Percentiles rank a stretch among this genome's conserved stretches.
phyloP scores from a whole-genome alignment of 2,113 vertebrate genomes.

The Xenotilapia longispinis region DNA sequence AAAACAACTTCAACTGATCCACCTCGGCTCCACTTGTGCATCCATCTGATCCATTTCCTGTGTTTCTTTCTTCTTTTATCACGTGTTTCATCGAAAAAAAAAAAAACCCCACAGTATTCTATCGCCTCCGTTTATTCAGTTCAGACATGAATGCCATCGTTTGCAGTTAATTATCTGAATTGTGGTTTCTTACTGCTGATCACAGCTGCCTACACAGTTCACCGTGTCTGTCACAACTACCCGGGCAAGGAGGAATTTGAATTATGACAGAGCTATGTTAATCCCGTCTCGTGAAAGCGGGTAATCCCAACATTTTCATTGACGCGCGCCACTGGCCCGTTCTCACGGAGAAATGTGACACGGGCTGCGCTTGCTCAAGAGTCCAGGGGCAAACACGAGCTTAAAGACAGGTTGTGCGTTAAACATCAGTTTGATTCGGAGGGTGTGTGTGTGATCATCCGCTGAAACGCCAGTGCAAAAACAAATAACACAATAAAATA shows the following conservation, averaged over 20 bases:
- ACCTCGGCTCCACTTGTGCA: constrained; percentile 11
- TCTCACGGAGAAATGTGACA: constrained; percentile 16
- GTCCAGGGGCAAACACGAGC: neutral
- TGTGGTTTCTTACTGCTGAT: neutral
- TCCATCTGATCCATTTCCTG: neutral
- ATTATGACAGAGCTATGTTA: constrained; percentile 39
- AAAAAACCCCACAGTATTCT: neutral
- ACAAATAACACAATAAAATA: neutral
- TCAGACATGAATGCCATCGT: neutral
- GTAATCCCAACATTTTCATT: constrained; percentile 54
- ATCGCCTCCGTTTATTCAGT: neutral
- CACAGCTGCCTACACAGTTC: neutral
- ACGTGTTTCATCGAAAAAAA: fast-evolving
- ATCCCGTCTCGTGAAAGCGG: constrained; percentile 46
- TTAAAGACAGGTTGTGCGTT: neutral
- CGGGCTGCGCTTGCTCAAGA: neutral
- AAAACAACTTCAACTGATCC: constrained; percentile 42
- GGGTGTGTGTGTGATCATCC: neutral
- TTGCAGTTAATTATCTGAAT: neutral
- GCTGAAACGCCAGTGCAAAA: neutral
- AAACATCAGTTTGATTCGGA: neutral
- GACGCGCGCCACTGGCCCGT: neutral
- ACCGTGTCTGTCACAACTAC: neutral
- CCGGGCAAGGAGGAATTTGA: constrained; percentile 20
- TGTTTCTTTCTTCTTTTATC: neutral